phyloP scores from a whole-genome alignment of 2,113 vertebrate species.

The Salvelinus sp. region DNA sequence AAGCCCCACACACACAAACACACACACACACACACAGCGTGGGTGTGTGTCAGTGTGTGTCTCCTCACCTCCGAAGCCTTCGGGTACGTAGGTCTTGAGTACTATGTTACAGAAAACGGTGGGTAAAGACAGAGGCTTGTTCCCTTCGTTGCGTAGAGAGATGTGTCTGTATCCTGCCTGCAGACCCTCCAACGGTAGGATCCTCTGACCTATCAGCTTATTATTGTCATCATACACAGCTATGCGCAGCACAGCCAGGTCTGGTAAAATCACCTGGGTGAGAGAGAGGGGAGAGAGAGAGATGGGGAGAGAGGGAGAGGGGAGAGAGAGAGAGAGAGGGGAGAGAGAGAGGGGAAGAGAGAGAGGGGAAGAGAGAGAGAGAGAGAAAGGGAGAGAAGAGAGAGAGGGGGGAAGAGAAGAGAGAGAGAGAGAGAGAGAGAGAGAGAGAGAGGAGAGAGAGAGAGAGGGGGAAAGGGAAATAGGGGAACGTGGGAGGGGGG shows the following conservation, averaged over 20 bases:
- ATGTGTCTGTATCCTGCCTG: conserved; percentile 98
- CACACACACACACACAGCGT: too few species aligned
- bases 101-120: conserved; percentile 99
- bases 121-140: conserved; percentile 94
- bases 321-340: neutral
- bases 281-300: neutral
- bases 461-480: too few species aligned
- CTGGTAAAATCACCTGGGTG: conserved; percentile 92
- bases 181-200: conserved; percentile 94
- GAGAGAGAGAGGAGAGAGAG: neutral
- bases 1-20: too few species aligned
- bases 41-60: neutral
- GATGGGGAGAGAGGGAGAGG: neutral
- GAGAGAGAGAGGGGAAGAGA: too few species aligned
- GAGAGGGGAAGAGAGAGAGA: conserved; percentile 6
- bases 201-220: conserved; percentile 93
- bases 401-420: too few species aligned
- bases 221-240: conserved; percentile 97
- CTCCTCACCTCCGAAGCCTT: conserved; percentile 92
- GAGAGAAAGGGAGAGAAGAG: neutral
- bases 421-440: neutral
- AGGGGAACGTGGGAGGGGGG: too few species aligned
- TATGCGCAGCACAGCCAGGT: conserved; percentile 94
- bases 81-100: conserved; percentile 97
- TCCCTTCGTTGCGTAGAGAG: conserved; percentile 96